These are phyloP conservation scores for Cinara cedri DNA, from an alignment of 2,888 invertebrate genomes.

Conservation along the genomic window DNA sequence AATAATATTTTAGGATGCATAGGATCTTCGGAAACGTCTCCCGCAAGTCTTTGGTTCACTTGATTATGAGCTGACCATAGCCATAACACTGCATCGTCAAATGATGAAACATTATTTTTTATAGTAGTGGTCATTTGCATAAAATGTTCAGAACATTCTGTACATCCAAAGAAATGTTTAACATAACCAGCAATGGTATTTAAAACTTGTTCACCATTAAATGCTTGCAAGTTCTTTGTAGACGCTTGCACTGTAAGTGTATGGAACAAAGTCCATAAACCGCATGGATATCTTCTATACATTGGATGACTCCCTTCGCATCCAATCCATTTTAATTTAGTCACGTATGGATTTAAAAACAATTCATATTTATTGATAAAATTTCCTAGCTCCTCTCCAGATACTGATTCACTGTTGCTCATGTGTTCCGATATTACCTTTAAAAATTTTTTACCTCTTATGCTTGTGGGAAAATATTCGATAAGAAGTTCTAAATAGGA, in stretches of 20 bases:
- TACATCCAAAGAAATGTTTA: constrained; percentile 90
- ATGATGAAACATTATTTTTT: constrained; percentile 72
- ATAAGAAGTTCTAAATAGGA: constrained; percentile 75
- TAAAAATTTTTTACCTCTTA: constrained; percentile 72
- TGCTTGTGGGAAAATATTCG: constrained; percentile 80
- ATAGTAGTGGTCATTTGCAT: constrained; percentile 79
- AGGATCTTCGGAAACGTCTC: constrained; percentile 90
- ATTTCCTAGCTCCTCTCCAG: constrained; percentile 69
- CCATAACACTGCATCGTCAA: constrained; percentile 85
- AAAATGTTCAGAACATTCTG: constrained; percentile 89
- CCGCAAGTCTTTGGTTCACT: constrained; percentile 85
- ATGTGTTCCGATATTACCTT: constrained; percentile 62
- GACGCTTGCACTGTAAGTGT: constrained; percentile 76
- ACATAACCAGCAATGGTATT: constrained; percentile 86
- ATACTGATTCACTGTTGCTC: constrained; percentile 59
- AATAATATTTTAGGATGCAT: constrained; percentile 87
- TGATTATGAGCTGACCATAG: constrained; percentile 93
- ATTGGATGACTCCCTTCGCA: constrained; percentile 80
- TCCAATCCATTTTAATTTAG: constrained; percentile 71
- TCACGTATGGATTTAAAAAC: constrained; percentile 63
- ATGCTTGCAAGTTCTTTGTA: constrained; percentile 66
- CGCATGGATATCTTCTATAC: constrained; percentile 89
- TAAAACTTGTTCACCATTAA: constrained; percentile 66
- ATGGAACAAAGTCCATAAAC: constrained; percentile 94
- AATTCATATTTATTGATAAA: constrained; percentile 67